Evolutionary conservation across 2,888 invertebrate genomes (phyloP).

Genomic region (Euproctis similis): DNA sequence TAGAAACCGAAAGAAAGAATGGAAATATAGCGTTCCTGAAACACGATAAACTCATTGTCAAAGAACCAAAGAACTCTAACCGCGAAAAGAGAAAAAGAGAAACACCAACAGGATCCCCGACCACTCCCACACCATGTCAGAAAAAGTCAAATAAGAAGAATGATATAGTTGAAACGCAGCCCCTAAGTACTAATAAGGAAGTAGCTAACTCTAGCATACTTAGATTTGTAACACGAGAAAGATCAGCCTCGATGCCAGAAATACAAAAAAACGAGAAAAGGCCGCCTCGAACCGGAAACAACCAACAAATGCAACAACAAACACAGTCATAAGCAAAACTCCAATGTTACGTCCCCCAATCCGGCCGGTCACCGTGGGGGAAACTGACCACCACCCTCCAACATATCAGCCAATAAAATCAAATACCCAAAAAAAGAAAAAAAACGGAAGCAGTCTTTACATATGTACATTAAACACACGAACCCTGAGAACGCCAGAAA

Average conservation of each 20-base stretch:
- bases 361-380: conserved; percentile 1
- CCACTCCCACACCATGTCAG: too few relatives aligned
- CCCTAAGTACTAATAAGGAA: not conserved
- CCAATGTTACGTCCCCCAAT: not conserved
- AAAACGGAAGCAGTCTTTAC: too few relatives aligned
- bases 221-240: not conserved
- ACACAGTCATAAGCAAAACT: not conserved
- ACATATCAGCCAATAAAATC: too few relatives aligned
- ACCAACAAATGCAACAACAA: not conserved
- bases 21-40: not conserved
- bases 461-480: too few relatives aligned
- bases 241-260: not conserved
- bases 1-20: not conserved
- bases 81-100: not conserved
- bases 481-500: too few relatives aligned
- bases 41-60: not conserved
- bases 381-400: too few relatives aligned
- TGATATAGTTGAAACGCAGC: too few relatives aligned
- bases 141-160: too few relatives aligned
- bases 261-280: not conserved
- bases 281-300: not conserved
- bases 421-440: too few relatives aligned
- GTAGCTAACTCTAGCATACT: not conserved
- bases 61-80: not conserved
- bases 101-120: not conserved